phyloP scores from a whole-genome alignment of 2,888 invertebrate genomes.

The Cinara cedri region DNA sequence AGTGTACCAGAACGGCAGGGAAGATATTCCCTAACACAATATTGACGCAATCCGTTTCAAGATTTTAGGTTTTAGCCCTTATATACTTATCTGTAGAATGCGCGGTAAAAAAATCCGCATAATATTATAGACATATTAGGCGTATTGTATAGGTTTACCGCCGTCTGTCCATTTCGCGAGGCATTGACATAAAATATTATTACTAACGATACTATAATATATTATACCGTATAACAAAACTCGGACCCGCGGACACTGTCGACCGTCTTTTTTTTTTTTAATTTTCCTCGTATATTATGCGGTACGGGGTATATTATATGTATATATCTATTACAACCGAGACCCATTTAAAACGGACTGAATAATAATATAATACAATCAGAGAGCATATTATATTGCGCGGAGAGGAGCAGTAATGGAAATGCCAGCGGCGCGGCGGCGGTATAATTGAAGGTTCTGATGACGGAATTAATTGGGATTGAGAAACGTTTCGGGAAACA shows the following conservation, averaged over 20 bases:
- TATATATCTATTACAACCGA: slow-evolving; percentile 25
- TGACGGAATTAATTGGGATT: slow-evolving; percentile 39
- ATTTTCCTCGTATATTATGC: not conserved
- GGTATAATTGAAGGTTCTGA: slow-evolving; percentile 42
- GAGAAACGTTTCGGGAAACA: slow-evolving; percentile 2
- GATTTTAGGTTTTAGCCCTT: too few species aligned
- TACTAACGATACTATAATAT: not conserved
- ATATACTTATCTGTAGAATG: too few species aligned
- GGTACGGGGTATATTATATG: too few species aligned
- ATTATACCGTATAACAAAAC: not conserved
- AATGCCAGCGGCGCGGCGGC: slow-evolving; percentile 46
- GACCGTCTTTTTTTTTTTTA: slow-evolving; percentile 6
- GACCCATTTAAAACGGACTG: slow-evolving; percentile 24
- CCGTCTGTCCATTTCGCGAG: too few species aligned
- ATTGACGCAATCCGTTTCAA: too few species aligned
- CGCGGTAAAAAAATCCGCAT: too few species aligned
- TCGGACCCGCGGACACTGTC: not conserved
- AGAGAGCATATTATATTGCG: too few species aligned
- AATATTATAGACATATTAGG: too few species aligned
- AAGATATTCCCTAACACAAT: too few species aligned
- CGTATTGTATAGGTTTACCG: too few species aligned
- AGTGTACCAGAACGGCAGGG: too few species aligned
- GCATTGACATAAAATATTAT: not conserved
- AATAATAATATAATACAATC: slow-evolving; percentile 44
- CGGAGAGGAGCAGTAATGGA: slow-evolving; percentile 9